A percentile compares a stretch with the other conserved stretches of the same genome.
Evolutionary conservation across 2,113 vertebrate species (phyloP).

Genomic region (Oncorhynchus tshawytscha): DNA sequence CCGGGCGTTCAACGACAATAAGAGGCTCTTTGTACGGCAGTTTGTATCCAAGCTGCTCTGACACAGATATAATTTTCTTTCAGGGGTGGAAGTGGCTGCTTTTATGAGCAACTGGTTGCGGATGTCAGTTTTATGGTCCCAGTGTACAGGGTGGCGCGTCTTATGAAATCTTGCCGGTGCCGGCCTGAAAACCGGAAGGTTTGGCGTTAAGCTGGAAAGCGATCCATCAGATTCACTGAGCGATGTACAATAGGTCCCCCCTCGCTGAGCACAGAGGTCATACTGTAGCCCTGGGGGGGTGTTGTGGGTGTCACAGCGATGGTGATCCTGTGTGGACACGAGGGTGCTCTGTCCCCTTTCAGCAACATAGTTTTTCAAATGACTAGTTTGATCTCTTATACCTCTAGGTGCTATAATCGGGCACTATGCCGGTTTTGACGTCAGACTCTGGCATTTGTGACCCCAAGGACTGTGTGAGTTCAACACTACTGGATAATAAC

Average conservation of each 20-base stretch:
- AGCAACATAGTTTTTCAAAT: constrained; percentile 13
- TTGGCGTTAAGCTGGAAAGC: background rate
- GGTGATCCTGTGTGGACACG: background rate
- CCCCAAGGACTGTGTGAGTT: constrained; percentile 20
- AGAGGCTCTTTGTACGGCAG: constrained; percentile 19
- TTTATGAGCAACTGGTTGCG: constrained; percentile 5
- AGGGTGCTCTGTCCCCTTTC: background rate
- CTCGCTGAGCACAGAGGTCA: constrained; percentile 11
- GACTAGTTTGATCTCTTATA: constrained; percentile 28
- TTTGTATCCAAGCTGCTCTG: constrained; percentile 1
- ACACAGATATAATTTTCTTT: constrained; percentile 5
- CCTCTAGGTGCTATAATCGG: constrained; percentile 1
- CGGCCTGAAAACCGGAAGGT: background rate
- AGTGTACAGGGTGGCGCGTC: background rate
- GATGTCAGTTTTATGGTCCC: constrained; percentile 1
- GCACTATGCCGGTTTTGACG: constrained; percentile 29
- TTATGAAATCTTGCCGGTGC: background rate
- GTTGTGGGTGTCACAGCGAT: background rate
- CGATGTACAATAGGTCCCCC: background rate
- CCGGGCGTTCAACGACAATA: constrained; percentile 25
- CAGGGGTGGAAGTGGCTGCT: constrained; percentile 6
- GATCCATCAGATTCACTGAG: constrained; percentile 4
- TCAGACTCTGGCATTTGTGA: constrained; percentile 23
- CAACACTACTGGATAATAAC: constrained; percentile 15
- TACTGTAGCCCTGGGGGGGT: background rate